phyloP scores from a whole-genome alignment of 2,797 vertebrate species.

The Pteropus rufus region DNA sequence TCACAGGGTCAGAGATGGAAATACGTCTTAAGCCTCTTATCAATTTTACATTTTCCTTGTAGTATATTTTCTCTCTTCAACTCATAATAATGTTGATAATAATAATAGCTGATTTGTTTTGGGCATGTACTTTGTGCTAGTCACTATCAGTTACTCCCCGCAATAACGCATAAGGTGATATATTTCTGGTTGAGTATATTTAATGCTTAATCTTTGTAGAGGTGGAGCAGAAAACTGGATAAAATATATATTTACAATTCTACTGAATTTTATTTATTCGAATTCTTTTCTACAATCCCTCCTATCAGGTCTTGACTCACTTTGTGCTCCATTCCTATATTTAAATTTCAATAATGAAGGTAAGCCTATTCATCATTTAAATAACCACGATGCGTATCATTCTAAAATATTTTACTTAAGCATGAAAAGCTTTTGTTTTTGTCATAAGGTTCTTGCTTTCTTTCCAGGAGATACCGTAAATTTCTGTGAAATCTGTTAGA shows the following conservation, averaged over 20 bases:
- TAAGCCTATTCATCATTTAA: constrained; percentile 72
- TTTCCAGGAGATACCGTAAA: neutral
- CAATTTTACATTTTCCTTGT: neutral
- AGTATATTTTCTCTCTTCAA: neutral
- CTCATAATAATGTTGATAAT: neutral
- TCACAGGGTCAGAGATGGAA: neutral
- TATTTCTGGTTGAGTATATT: neutral
- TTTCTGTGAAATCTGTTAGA: neutral
- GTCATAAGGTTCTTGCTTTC: neutral
- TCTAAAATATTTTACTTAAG: constrained; percentile 25
- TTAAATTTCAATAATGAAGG: constrained; percentile 99
- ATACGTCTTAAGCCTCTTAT: neutral
- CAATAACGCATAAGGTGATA: neutral
- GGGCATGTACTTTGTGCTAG: neutral
- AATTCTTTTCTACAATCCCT: constrained; percentile 10
- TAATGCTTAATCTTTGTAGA: neutral
- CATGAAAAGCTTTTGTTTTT: neutral
- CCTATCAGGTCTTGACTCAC: constrained; percentile 93
- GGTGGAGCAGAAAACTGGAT: neutral
- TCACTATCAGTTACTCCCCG: neutral
- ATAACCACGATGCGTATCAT: neutral
- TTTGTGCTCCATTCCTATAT: constrained; percentile 98
- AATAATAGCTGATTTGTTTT: neutral
- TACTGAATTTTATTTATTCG: neutral
- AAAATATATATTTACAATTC: neutral